Conservation (phyloP, 1,140 invertebrate genomes). For the Batillaria attramentaria region DNA sequence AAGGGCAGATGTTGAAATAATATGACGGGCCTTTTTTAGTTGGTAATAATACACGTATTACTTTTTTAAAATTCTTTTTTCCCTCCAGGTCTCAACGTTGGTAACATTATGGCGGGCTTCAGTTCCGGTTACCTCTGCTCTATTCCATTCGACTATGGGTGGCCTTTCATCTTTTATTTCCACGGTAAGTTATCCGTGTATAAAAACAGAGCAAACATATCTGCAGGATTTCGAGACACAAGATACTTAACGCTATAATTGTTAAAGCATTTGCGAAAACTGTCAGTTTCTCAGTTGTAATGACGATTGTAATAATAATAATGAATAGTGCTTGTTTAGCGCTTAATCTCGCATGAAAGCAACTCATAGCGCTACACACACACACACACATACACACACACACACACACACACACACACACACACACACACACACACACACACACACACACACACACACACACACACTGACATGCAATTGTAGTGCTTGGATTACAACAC, state of each 20-base stretch:
- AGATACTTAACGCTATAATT: not conserved
- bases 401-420: too few species aligned
- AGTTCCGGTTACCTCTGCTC: constrained; percentile 53
- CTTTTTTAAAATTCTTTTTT: not conserved
- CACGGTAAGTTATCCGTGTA: constrained; percentile 45
- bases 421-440: too few species aligned
- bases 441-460: too few species aligned
- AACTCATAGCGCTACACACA: not conserved
- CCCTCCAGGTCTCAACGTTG: constrained; percentile 43
- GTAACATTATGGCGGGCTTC: constrained; percentile 48
- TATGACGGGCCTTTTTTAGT: too few species aligned
- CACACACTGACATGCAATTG: not conserved
- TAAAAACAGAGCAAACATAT: too few species aligned
- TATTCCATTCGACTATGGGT: constrained; percentile 41
- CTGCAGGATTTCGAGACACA: too few species aligned
- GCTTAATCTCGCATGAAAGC: not conserved
- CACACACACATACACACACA: too few species aligned
- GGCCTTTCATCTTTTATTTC: constrained; percentile 58
- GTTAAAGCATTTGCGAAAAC: not conserved
- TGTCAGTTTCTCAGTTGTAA: not conserved
- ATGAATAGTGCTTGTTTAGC: too few species aligned
- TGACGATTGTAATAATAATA: too few species aligned
- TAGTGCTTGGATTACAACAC: not conserved
- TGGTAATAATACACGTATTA: too few species aligned
- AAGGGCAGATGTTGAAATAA: too few species aligned